Conservation (phyloP, 2,797 vertebrate genomes). For the Tragelaphus oryx region DNA sequence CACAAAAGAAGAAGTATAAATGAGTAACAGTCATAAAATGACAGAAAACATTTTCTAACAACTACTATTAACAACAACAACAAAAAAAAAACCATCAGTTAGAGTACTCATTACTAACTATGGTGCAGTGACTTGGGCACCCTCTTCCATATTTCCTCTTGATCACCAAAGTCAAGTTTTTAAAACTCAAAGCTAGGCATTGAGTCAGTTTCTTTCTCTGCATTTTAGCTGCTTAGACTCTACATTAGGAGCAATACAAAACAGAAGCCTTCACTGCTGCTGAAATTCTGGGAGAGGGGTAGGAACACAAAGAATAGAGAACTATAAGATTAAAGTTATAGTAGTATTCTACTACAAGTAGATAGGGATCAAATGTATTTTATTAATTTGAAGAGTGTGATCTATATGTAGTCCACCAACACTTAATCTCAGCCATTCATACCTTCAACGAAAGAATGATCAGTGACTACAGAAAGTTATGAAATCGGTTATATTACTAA, state of each 20-base stretch:
- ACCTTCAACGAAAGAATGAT: neutral
- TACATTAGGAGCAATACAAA: neutral
- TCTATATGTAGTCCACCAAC: neutral
- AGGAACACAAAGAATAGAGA: neutral
- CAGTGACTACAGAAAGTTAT: neutral
- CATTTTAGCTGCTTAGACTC: neutral
- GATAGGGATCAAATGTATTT: neutral
- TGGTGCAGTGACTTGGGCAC: neutral
- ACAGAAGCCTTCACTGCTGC: neutral
- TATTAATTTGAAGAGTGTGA: neutral
- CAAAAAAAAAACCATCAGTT: neutral
- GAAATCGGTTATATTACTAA: neutral
- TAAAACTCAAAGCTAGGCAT: neutral
- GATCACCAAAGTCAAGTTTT: neutral
- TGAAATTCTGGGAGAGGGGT: neutral
- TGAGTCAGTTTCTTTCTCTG: neutral
- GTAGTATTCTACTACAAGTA: neutral
- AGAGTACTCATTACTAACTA: neutral
- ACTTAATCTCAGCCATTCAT: neutral
- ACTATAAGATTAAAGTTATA: neutral
- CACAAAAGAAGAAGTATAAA: neutral
- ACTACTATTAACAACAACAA: neutral
- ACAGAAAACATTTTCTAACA: constrained; percentile 17
- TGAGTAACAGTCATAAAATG: neutral
- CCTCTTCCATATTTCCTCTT: neutral